A percentile compares a stretch with the other conserved stretches of the same genome.
Conservation (phyloP, 2,888 invertebrate genomes). For the Drosophila quasianomalipes region DNA sequence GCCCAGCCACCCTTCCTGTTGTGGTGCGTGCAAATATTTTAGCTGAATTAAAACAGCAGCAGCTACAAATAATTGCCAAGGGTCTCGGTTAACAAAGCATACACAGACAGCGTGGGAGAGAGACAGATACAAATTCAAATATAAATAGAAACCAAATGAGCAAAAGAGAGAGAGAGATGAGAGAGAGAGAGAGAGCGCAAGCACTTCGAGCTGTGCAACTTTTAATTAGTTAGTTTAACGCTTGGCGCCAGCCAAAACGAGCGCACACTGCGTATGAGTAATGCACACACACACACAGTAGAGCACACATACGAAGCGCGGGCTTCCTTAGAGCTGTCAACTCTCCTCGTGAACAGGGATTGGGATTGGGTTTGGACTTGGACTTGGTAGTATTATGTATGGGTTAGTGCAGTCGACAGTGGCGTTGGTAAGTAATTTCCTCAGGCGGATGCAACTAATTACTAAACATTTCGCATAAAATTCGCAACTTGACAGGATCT, state of each 20-base stretch:
- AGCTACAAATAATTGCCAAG: conserved; percentile 71
- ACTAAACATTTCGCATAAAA: conserved; percentile 81
- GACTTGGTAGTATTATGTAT: background rate
- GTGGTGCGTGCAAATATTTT: conserved; percentile 59
- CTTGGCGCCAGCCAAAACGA: conserved; percentile 62
- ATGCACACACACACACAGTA: conserved; percentile 33
- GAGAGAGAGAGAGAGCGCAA: conserved; percentile 8
- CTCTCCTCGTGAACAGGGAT: conserved; percentile 34
- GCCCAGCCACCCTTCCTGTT: conserved; percentile 18
- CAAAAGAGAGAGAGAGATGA: conserved; percentile 8
- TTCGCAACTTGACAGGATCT: conserved; percentile 76
- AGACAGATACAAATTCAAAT: conserved; percentile 4
- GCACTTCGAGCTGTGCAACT: conserved; percentile 57
- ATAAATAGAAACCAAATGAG: conserved; percentile 4
- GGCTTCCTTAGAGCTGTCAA: conserved; percentile 63
- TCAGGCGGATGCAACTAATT: conserved; percentile 80
- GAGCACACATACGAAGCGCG: conserved; percentile 27
- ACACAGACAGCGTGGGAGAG: conserved; percentile 3
- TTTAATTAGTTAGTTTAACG: conserved; percentile 81
- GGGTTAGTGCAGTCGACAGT: conserved; percentile 48
- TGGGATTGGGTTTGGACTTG: conserved; percentile 5
- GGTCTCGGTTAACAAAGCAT: conserved; percentile 48
- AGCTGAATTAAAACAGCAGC: conserved; percentile 64
- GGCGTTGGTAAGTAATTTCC: conserved; percentile 73
- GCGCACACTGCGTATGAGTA: conserved; percentile 68